Evolutionary conservation across 2,888 invertebrate genomes (phyloP).

Genomic region (Drosophila nr. perissopoda): DNA sequence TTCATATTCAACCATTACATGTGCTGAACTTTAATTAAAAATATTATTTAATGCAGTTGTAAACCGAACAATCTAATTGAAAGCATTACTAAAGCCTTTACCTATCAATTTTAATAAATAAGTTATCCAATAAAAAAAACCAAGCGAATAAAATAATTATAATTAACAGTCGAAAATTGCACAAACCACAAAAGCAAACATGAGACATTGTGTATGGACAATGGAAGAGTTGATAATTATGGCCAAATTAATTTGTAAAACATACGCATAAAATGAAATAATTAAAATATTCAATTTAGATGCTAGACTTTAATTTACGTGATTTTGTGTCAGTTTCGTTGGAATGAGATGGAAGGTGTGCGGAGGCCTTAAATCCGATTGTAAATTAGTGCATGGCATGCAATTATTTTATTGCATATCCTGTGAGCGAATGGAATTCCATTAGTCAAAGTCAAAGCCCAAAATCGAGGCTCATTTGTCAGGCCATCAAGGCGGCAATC

Average conservation of each 20-base stretch:
- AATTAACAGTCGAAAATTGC: not conserved
- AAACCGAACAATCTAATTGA: not conserved
- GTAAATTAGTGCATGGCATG: constrained; percentile 58
- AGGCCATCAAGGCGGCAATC: constrained; percentile 44
- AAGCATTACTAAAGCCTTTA: not conserved
- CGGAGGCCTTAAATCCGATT: constrained; percentile 28
- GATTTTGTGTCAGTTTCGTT: not conserved
- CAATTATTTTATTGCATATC: constrained; percentile 60
- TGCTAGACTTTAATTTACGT: constrained; percentile 23
- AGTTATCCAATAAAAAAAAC: not conserved
- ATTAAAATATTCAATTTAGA: constrained; percentile 21
- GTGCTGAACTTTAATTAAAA: not conserved
- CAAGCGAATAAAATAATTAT: not conserved
- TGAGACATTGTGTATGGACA: not conserved
- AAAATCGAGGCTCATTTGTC: constrained; percentile 41
- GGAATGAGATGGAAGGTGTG: not conserved
- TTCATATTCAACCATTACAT: not conserved
- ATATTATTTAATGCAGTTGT: not conserved
- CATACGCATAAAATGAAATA: constrained; percentile 4
- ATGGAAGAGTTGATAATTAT: not conserved
- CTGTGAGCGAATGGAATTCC: constrained; percentile 59
- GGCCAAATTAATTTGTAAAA: not conserved
- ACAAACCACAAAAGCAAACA: not conserved
- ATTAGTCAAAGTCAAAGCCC: constrained; percentile 70
- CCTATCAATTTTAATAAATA: not conserved